Conservation (phyloP, 1,140 invertebrate genomes). For the Berghia stephanieae region DNA sequence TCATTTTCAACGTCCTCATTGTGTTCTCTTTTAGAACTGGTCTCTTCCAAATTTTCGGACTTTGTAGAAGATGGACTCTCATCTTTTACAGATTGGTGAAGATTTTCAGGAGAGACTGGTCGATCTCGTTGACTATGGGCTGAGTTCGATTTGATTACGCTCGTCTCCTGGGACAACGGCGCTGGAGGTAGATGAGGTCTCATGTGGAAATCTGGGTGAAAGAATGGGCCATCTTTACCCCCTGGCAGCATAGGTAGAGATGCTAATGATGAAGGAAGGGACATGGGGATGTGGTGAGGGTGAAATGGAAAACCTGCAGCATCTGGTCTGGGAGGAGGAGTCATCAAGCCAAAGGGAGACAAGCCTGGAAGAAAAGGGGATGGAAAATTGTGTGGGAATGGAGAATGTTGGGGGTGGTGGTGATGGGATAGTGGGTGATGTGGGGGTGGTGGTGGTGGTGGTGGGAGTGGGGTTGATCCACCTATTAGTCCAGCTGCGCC, state of each 20-base stretch:
- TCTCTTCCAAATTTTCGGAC: no score
- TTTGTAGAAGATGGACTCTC: no score
- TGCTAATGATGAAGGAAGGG: background rate
- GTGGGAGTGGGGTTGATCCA: no score
- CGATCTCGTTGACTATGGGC: background rate
- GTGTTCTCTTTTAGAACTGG: no score
- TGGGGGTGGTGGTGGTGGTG: conserved; percentile 14
- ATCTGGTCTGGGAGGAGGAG: conserved; percentile 27
- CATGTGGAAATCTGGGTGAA: no score
- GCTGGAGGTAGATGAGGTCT: conserved; percentile 1
- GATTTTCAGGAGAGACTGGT: no score
- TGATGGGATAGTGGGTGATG: background rate
- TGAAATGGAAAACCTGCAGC: conserved; percentile 6
- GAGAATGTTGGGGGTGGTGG: background rate
- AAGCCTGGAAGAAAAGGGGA: background rate
- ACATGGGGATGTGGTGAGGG: conserved; percentile 13
- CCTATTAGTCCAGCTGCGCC: no score
- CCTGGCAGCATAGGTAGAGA: conserved; percentile 2
- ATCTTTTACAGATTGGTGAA: no score
- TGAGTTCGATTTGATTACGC: conserved; percentile 12
- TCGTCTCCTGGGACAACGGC: background rate
- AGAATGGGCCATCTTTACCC: background rate
- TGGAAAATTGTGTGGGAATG: conserved; percentile 15
- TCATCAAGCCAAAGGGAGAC: conserved; percentile 26
- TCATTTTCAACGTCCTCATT: no score